phyloP scores from a whole-genome alignment of 1,140 invertebrate species.

The Ips nitidus region DNA sequence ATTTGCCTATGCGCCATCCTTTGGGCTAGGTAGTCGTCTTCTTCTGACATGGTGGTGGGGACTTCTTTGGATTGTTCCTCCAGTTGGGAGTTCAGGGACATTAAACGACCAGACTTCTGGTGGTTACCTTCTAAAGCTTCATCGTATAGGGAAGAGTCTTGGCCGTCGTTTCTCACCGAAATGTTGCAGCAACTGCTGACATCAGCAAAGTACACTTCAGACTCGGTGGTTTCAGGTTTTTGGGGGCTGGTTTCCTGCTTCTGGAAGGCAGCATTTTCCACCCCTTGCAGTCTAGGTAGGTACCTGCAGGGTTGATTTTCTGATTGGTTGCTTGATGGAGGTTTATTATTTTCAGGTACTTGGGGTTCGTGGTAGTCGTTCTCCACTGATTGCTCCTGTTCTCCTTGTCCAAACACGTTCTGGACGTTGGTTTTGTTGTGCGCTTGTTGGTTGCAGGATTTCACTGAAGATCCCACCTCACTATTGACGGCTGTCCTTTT shows the following conservation, averaged over 20 bases:
- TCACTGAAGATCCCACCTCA: constrained; percentile 52
- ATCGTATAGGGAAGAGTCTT: constrained; percentile 53
- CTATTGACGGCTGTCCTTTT: constrained; percentile 48
- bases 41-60: neutral
- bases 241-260: constrained; percentile 59
- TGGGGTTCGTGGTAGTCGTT: constrained; percentile 48
- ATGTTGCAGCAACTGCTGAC: constrained; percentile 83
- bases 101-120: constrained; percentile 38
- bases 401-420: constrained; percentile 50
- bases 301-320: constrained; percentile 43
- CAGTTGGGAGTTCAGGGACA: constrained; percentile 42
- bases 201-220: constrained; percentile 83
- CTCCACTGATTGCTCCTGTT: constrained; percentile 42
- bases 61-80: constrained; percentile 36
- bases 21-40: constrained; percentile 58
- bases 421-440: constrained; percentile 53
- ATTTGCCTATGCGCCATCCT: constrained; percentile 58
- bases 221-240: constrained; percentile 64
- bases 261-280: constrained; percentile 68
- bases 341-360: constrained; percentile 34
- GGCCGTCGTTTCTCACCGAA: constrained; percentile 63
- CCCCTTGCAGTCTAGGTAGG: constrained; percentile 57
- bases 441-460: constrained; percentile 48
- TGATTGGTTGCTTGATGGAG: constrained; percentile 7
- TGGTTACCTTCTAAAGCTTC: constrained; percentile 50